Base-by-base conservation (phyloP, 2,888 invertebrate species). In the Dorcus parallelipipedus region DNA sequence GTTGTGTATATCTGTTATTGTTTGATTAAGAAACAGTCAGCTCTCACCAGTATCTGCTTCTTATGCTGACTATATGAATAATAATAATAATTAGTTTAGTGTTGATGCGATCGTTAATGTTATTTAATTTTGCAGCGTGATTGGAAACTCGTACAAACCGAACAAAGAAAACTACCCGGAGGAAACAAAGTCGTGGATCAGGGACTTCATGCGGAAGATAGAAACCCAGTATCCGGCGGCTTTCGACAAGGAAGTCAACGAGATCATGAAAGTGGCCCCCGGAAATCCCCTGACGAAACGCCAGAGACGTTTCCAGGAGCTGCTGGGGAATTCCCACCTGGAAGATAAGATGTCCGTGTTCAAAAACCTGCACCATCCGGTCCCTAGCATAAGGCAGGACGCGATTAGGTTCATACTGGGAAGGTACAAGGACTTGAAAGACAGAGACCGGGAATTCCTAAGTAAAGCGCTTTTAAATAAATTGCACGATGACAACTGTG, bases 321-420 rank as follows among this genome's bases (percentile, higher is more conserved):
- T 77, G 40, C 61, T 76, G 9, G 63, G 69, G 38, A 65, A 68
- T 49, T 60, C 65, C 3, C 58, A 60, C 6, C 64, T 70, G 38
- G 60, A 67, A 55, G 66, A 67, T 50, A 72, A 68, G 62, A 69
- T 67, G 48, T 70, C 83, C 53, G 79, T 89, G 0, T 86, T 88
- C 67, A 84, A 89, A 71, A 87, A 87, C 64, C 76, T 94, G 0
- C 89, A 91, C 68, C 91, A 95, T 74, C 80, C 86, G 0, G 87
- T 85, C 67, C 75, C 86, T 0, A 77, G 83, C 49, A 80, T 90
- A 53, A 83, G 95, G 63, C 77, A 84, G 2, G 80, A 84, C 68
- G 91, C 91, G 0, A 79, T 93, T 0, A 80, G 85, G 64, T 84
- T 84, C 62, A 77, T 94, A 8, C 76, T 84, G 0, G 80, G 83